Conservation (phyloP, 1,140 invertebrate genomes). For the Pemphigus obesinymphae region DNA sequence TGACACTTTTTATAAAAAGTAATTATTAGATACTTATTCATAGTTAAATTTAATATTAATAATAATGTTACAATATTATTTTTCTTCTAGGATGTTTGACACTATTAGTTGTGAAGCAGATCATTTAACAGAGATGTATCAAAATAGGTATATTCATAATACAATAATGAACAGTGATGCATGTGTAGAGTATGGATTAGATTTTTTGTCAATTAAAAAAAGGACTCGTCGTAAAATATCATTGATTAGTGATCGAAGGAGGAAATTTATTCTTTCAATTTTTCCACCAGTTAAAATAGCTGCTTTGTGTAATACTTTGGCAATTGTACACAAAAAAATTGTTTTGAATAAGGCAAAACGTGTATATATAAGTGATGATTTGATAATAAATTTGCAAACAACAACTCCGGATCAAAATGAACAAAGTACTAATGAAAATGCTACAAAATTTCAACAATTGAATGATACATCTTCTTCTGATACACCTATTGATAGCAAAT, state of each 20-base stretch:
- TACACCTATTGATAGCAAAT: neutral
- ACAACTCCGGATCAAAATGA: neutral
- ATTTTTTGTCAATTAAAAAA: conserved; percentile 55
- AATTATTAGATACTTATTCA: conserved; percentile 34
- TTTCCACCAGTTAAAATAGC: conserved; percentile 59
- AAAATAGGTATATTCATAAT: conserved; percentile 55
- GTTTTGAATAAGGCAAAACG: conserved; percentile 55
- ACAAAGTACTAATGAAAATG: neutral
- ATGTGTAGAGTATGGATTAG: conserved; percentile 58
- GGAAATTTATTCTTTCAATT: conserved; percentile 7
- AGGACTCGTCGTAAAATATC: conserved; percentile 47
- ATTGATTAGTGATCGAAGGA: neutral
- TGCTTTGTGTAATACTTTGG: conserved; percentile 70
- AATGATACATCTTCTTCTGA: neutral
- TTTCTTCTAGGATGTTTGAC: conserved; percentile 60
- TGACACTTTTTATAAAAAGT: conserved; percentile 52
- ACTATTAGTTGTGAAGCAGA: conserved; percentile 61
- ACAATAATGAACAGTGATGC: conserved; percentile 57
- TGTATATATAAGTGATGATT: conserved; percentile 25
- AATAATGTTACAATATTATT: conserved; percentile 43
- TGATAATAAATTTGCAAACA: conserved; percentile 9
- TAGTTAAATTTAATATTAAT: neutral
- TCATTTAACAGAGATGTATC: conserved; percentile 56
- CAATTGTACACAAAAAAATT: conserved; percentile 62
- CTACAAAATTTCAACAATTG: neutral